Percentiles rank a stretch among this genome's conserved stretches.
Conservation (phyloP, 2,113 vertebrate genomes). For the Nycticorax nycticorax region DNA sequence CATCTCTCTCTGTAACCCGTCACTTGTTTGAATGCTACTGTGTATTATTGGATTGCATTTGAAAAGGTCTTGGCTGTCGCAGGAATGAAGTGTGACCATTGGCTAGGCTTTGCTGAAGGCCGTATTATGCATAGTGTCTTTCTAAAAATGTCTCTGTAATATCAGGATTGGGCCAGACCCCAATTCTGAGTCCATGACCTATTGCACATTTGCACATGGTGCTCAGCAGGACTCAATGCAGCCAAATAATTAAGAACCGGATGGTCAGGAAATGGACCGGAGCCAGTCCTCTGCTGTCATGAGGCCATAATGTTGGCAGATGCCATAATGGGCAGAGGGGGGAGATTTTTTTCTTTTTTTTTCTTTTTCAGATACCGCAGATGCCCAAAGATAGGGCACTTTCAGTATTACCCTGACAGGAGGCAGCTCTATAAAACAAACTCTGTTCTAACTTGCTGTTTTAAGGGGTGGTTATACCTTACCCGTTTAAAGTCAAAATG, state of each 20-base stretch:
- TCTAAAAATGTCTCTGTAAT: constrained; percentile 60
- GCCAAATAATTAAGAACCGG: constrained; percentile 52
- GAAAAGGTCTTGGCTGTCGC: constrained; percentile 55
- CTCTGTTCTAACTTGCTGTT: background rate
- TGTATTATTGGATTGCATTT: constrained; percentile 56
- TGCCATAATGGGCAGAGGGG: background rate
- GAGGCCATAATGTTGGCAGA: background rate
- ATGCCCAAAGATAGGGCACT: background rate
- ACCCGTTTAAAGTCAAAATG: background rate
- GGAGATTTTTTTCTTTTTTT: background rate
- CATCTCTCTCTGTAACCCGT: constrained; percentile 53
- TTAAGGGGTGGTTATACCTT: background rate
- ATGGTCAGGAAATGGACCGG: constrained; percentile 42
- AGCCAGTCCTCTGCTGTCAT: constrained; percentile 44
- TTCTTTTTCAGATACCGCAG: background rate
- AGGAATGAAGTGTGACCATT: constrained; percentile 67
- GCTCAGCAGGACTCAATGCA: constrained; percentile 17
- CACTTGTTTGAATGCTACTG: constrained; percentile 57
- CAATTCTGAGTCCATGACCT: constrained; percentile 51
- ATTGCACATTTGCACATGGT: constrained; percentile 33
- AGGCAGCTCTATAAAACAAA: background rate
- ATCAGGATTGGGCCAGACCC: constrained; percentile 38
- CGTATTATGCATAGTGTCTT: constrained; percentile 9
- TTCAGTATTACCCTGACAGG: background rate
- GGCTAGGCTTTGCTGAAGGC: constrained; percentile 43